These are phyloP conservation scores for Catharus minimus DNA, from an alignment of 2,113 vertebrate genomes.

Conservation along the genomic window DNA sequence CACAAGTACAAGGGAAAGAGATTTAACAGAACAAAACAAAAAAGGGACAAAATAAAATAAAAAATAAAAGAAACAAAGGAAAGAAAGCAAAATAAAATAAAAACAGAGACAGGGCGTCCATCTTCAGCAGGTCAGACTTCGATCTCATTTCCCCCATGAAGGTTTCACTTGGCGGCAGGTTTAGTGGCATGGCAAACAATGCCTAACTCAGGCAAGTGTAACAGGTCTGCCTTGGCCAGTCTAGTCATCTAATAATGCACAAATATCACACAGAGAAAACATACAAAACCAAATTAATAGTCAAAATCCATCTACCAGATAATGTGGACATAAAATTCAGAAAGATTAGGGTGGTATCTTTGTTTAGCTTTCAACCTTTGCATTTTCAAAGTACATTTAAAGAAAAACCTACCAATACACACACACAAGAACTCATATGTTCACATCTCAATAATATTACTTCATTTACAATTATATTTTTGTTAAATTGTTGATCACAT, in stretches of 20 bases:
- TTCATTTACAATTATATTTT: slow-evolving; percentile 41
- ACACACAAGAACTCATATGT: slow-evolving; percentile 32
- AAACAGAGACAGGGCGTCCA: slow-evolving; percentile 99
- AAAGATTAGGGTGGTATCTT: slow-evolving; percentile 75
- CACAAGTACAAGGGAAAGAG: slow-evolving; percentile 81
- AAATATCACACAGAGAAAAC: slow-evolving; percentile 99
- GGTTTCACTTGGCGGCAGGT: slow-evolving; percentile 96
- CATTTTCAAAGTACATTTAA: slow-evolving; percentile 67
- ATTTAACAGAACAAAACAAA: slow-evolving; percentile 80
- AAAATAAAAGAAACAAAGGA: slow-evolving; percentile 74
- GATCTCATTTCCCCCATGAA: slow-evolving; percentile 98
- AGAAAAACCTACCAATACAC: slow-evolving; percentile 64
- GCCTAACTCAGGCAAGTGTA: slow-evolving; percentile 99
- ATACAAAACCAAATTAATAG: slow-evolving; percentile 88
- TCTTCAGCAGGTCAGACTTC: slow-evolving; percentile 97
- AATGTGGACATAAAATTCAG: slow-evolving; percentile 85
- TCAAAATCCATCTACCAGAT: slow-evolving; percentile 70
- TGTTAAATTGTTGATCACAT: slow-evolving; percentile 9
- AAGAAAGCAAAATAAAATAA: slow-evolving; percentile 82
- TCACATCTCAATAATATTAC: slow-evolving; percentile 45
- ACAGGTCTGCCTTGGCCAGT: slow-evolving; percentile 99
- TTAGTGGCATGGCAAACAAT: slow-evolving; percentile 99
- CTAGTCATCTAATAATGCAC: slow-evolving; percentile 99
- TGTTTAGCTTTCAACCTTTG: slow-evolving; percentile 70
- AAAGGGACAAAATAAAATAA: slow-evolving; percentile 82